These are phyloP conservation scores for Enoplosus armatus DNA, from an alignment of 2,797 vertebrate genomes.

Conservation along the genomic window DNA sequence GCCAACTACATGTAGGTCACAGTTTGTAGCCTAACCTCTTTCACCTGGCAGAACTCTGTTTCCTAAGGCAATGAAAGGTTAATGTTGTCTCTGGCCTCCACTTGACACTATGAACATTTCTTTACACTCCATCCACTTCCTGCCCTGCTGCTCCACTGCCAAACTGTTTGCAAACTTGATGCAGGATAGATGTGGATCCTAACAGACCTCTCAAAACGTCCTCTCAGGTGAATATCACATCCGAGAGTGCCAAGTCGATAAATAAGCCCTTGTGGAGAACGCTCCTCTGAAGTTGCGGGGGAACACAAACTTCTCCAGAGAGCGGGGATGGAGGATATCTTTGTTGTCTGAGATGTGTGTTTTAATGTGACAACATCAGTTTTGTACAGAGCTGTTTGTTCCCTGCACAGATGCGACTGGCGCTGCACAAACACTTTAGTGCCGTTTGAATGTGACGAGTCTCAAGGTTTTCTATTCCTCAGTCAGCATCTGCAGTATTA, in stretches of 20 bases:
- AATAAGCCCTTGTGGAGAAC: slow-evolving; percentile 17
- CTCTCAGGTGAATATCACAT: slow-evolving; percentile 48
- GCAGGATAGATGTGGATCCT: slow-evolving; percentile 12
- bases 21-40: slow-evolving; percentile 18
- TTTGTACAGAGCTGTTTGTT: slow-evolving; percentile 34
- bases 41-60: slow-evolving; percentile 31
- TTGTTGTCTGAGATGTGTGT: slow-evolving; percentile 11
- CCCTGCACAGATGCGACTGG: neutral
- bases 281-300: slow-evolving; percentile 12
- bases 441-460: slow-evolving; percentile 14
- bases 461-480: slow-evolving; percentile 12
- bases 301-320: slow-evolving; percentile 31
- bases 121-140: slow-evolving; percentile 27
- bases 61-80: slow-evolving; percentile 49
- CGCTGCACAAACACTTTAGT: slow-evolving; percentile 25
- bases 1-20: slow-evolving; percentile 21
- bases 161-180: slow-evolving; percentile 40
- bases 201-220: slow-evolving; percentile 42
- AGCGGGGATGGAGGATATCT: slow-evolving; percentile 9
- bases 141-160: slow-evolving; percentile 1
- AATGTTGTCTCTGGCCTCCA: slow-evolving; percentile 45
- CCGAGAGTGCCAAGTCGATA: slow-evolving; percentile 18
- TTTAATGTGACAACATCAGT: slow-evolving; percentile 34
- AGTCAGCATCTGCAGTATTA: neutral
- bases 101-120: slow-evolving; percentile 39